These are phyloP conservation scores for Drosophila punjabiensis DNA, from an alignment of 1,140 invertebrate species.

Conservation along the genomic window DNA sequence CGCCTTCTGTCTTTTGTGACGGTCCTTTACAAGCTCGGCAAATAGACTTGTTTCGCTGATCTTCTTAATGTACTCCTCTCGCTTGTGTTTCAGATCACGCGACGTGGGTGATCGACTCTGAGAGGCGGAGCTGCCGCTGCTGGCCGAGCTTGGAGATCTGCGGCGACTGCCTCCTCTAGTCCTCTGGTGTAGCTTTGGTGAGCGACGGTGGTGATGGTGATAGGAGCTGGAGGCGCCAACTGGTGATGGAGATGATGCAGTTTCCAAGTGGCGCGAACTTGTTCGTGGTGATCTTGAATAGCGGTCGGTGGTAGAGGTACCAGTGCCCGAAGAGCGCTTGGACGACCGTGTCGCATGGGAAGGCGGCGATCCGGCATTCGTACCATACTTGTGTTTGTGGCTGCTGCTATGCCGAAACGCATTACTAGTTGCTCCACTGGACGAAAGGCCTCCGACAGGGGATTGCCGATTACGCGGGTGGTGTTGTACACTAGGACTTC, in stretches of 20 bases:
- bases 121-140: slow-evolving; percentile 66
- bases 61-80: slow-evolving; percentile 89
- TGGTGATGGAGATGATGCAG: slow-evolving; percentile 62
- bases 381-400: slow-evolving; percentile 70
- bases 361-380: slow-evolving; percentile 49
- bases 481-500: slow-evolving; percentile 77
- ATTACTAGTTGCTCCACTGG: slow-evolving; percentile 47
- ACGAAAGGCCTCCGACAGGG: slow-evolving; percentile 47
- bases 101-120: slow-evolving; percentile 68
- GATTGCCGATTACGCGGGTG: slow-evolving; percentile 68
- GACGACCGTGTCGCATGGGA: slow-evolving; percentile 67
- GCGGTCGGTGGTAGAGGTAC: slow-evolving; percentile 51
- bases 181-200: slow-evolving; percentile 51
- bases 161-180: slow-evolving; percentile 61
- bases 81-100: slow-evolving; percentile 85
- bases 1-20: slow-evolving; percentile 92
- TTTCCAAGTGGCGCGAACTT: slow-evolving; percentile 67
- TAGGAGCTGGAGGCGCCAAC: slow-evolving; percentile 62
- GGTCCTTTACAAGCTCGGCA: slow-evolving; percentile 94
- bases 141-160: slow-evolving; percentile 64
- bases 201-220: slow-evolving; percentile 63
- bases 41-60: slow-evolving; percentile 94
- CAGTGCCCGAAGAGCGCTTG: slow-evolving; percentile 66
- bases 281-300: slow-evolving; percentile 72
- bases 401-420: slow-evolving; percentile 66